A percentile compares a stretch with the other conserved stretches of the same genome.
These are phyloP conservation scores for Psettodes erumei DNA, from an alignment of 2,113 vertebrate genomes.

Conservation along the genomic window DNA sequence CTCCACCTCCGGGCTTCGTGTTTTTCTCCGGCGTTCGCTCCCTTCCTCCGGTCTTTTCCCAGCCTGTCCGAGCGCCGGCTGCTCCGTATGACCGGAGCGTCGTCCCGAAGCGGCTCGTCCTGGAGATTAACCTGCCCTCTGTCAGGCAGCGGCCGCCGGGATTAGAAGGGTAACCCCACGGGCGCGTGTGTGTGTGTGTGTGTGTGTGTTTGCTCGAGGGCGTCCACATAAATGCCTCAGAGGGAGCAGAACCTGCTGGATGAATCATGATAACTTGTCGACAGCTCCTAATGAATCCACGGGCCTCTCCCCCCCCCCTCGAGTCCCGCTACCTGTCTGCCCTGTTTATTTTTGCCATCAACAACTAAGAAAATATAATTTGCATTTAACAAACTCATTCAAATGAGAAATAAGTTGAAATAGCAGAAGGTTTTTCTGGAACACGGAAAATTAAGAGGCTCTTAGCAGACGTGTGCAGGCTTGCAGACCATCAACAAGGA, in stretches of 20 bases:
- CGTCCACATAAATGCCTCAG: constrained; percentile 26
- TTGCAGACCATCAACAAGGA: no score
- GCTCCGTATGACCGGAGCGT: no score
- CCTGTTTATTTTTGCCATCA: not conserved
- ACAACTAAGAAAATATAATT: not conserved
- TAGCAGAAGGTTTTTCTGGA: not conserved
- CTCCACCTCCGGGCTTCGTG: not conserved
- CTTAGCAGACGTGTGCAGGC: not conserved
- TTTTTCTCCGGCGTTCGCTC: not conserved
- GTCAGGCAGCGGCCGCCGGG: constrained; percentile 44
- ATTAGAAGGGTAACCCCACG: constrained; percentile 40
- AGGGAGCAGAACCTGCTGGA: constrained; percentile 2
- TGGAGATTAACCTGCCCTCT: constrained; percentile 56
- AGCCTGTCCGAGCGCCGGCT: constrained; percentile 40
- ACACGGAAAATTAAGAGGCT: not conserved
- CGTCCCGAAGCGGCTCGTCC: constrained; percentile 41
- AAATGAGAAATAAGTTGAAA: not conserved
- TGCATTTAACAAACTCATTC: not conserved
- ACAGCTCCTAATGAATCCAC: not conserved
- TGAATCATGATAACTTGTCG: constrained; percentile 16
- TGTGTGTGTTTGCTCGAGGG: constrained; percentile 13
- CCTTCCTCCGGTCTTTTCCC: constrained; percentile 20
- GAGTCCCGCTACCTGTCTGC: not conserved
- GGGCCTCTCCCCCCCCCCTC: not conserved
- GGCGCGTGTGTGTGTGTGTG: constrained; percentile 16